phyloP scores from a whole-genome alignment of 2,113 vertebrate species.

The Protobothrops mucrosquamatus region DNA sequence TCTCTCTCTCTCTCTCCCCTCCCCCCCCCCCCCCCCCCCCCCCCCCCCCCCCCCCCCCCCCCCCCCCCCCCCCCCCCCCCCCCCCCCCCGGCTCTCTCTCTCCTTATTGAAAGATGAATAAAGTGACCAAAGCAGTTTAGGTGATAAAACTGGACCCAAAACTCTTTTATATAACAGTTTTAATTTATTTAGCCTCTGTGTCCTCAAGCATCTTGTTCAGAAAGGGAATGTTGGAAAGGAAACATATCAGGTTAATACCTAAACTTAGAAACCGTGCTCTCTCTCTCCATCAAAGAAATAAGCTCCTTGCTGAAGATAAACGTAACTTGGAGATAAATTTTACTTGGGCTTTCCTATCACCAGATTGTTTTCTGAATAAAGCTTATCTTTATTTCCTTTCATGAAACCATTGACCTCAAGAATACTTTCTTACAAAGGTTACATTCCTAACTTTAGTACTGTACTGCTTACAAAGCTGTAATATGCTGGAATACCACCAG shows the following conservation, averaged over 20 bases:
- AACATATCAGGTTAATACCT: neutral
- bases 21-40: too few relatives aligned
- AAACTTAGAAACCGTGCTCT: neutral
- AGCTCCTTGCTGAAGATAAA: neutral
- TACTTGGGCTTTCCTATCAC: neutral
- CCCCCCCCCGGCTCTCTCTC: neutral
- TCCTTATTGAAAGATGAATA: neutral
- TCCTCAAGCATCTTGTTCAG: neutral
- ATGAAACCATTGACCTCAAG: neutral
- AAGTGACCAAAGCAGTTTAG: neutral
- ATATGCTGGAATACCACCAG: neutral
- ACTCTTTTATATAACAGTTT: neutral
- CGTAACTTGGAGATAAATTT: neutral
- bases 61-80: too few relatives aligned
- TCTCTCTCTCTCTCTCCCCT: too few relatives aligned
- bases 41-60: too few relatives aligned
- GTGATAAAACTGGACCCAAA: neutral
- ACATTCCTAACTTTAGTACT: neutral
- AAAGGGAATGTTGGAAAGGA: neutral
- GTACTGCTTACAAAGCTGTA: neutral
- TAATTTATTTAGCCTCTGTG: neutral
- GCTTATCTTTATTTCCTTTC: neutral
- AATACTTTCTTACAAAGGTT: neutral
- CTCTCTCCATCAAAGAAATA: neutral
- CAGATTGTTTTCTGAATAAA: neutral